These are phyloP conservation scores for Petrosia ficiformis DNA, from an alignment of 37 sponge, comb jelly and placozoan species.

Conservation along the genomic window DNA sequence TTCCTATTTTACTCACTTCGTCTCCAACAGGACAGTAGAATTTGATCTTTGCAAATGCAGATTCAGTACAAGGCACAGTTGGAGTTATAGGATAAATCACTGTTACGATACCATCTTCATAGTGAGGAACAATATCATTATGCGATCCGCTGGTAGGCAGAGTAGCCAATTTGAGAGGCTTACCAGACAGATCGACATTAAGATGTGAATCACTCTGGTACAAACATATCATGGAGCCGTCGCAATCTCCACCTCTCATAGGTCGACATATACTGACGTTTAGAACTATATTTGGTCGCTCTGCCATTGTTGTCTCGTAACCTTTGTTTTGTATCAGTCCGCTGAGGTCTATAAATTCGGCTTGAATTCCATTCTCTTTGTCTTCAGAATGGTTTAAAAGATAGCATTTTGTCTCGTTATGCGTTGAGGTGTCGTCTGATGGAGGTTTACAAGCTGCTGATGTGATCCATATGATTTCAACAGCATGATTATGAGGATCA, in stretches of 20 bases:
- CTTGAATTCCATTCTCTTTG: slow-evolving; percentile 43
- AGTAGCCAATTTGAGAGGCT: not conserved
- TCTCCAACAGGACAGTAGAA: slow-evolving; percentile 41
- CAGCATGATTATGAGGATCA: slow-evolving; percentile 17
- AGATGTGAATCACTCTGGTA: not conserved
- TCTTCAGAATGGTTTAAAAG: slow-evolving; percentile 16
- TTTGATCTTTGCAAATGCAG: slow-evolving; percentile 17
- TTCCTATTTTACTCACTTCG: slow-evolving; percentile 22
- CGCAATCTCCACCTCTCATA: slow-evolving; percentile 4
- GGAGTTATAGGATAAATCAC: slow-evolving; percentile 3
- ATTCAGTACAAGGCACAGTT: not conserved
- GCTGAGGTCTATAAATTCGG: slow-evolving; percentile 47
- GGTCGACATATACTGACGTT: slow-evolving; percentile 51
- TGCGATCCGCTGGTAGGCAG: not conserved
- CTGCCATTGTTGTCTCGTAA: slow-evolving; percentile 24
- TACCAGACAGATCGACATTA: not conserved
- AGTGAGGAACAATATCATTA: not conserved
- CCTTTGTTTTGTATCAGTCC: slow-evolving; percentile 40
- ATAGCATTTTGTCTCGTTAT: slow-evolving; percentile 67
- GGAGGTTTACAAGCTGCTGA: slow-evolving; percentile 52
- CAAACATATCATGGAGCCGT: slow-evolving; percentile 31
- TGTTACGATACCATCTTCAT: slow-evolving; percentile 16
- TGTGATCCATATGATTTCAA: slow-evolving; percentile 66
- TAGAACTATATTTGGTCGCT: slow-evolving; percentile 12
- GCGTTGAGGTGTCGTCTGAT: slow-evolving; percentile 2